A percentile compares a stretch with the other conserved stretches of the same genome.
Conservation (phyloP, 2,888 invertebrate species). For the Dryococelus australis region DNA sequence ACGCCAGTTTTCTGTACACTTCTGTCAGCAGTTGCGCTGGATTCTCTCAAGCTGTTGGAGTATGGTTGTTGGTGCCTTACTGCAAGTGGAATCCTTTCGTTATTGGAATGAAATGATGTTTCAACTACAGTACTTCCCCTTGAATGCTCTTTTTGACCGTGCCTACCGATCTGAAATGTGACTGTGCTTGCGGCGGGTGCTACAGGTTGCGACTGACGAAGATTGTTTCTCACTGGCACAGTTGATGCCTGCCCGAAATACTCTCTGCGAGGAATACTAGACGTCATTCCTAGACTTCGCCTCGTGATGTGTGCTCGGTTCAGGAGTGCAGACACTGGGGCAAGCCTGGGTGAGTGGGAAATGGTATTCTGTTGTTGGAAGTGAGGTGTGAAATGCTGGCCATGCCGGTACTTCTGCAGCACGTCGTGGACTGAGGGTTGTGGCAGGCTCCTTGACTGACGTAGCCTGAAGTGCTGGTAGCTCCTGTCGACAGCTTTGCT, state of each 20-base stretch:
- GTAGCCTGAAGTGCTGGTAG: constrained; percentile 57
- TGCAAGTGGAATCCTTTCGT: not conserved
- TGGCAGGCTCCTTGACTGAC: constrained; percentile 31
- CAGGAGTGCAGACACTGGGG: not conserved
- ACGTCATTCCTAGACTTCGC: no score
- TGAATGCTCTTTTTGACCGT: not conserved
- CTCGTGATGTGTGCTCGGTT: not conserved
- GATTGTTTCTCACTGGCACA: not conserved
- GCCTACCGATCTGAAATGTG: not conserved
- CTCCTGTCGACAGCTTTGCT: constrained; percentile 66
- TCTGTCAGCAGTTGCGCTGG: no score
- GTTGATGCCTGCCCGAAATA: no score
- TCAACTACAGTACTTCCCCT: not conserved
- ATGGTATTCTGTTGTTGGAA: not conserved
- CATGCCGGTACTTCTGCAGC: not conserved
- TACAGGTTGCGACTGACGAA: not conserved
- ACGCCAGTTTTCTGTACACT: not conserved
- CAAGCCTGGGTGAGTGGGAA: not conserved
- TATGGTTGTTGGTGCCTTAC: not conserved
- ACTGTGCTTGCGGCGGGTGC: not conserved
- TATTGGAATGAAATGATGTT: not conserved
- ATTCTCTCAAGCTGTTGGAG: not conserved
- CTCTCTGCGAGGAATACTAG: no score
- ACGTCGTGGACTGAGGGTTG: not conserved
- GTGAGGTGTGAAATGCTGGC: not conserved